phyloP scores from a whole-genome alignment of 2,113 vertebrate genomes.

The Electrona antarctica region DNA sequence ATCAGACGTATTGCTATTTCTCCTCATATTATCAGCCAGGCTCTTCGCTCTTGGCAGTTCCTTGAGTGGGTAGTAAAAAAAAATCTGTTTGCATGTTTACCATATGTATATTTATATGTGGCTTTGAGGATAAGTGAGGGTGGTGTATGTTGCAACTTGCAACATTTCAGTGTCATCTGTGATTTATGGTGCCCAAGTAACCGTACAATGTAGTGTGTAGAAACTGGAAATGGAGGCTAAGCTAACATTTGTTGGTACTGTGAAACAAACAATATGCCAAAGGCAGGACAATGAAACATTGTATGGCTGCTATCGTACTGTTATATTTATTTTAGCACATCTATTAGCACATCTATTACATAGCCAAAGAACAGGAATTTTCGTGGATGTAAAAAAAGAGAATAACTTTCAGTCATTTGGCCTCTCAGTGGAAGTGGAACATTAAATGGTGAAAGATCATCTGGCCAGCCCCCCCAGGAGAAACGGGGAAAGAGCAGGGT shows the following conservation, averaged over 20 bases:
- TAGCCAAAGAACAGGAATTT: conserved; percentile 30
- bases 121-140: neutral
- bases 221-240: conserved; percentile 39
- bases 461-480: conserved; percentile 68
- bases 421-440: conserved; percentile 62
- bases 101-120: conserved; percentile 21
- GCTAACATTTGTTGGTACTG: conserved; percentile 27
- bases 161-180: conserved; percentile 26
- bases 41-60: conserved; percentile 28
- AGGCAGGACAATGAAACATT: neutral
- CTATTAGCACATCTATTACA: conserved; percentile 38
- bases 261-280: conserved; percentile 36
- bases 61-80: neutral
- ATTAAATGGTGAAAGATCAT: conserved; percentile 77
- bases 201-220: conserved; percentile 33
- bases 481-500: conserved; percentile 20
- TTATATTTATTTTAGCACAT: neutral
- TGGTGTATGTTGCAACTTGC: conserved; percentile 23
- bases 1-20: conserved; percentile 27
- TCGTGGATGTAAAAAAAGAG: conserved; percentile 27
- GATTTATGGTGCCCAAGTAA: conserved; percentile 28
- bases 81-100: conserved; percentile 31
- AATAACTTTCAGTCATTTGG: conserved; percentile 64
- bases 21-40: conserved; percentile 26
- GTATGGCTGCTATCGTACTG: neutral